These are phyloP conservation scores for Venturia canescens DNA, from an alignment of 1,140 invertebrate species.

Conservation along the genomic window DNA sequence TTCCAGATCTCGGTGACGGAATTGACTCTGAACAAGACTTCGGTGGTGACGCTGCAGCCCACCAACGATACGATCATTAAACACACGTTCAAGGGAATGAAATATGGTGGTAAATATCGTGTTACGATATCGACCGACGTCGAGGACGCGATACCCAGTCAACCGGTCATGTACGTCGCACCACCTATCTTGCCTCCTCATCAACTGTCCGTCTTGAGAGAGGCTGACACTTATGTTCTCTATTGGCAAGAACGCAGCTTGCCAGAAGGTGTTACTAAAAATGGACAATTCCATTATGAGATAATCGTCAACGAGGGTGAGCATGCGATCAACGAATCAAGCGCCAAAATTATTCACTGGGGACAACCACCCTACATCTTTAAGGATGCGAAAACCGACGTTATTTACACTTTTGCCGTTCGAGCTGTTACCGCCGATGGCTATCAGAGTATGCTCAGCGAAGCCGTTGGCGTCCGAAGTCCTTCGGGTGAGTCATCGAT, in stretches of 20 bases:
- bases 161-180: slow-evolving; percentile 76
- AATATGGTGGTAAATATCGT: slow-evolving; percentile 81
- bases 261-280: slow-evolving; percentile 54
- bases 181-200: slow-evolving; percentile 81
- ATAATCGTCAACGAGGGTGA: slow-evolving; percentile 80
- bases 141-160: slow-evolving; percentile 71
- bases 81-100: slow-evolving; percentile 78
- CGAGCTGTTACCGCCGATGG: slow-evolving; percentile 80
- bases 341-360: slow-evolving; percentile 73
- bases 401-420: slow-evolving; percentile 82
- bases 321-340: slow-evolving; percentile 76
- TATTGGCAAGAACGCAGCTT: slow-evolving; percentile 79
- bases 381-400: slow-evolving; percentile 73
- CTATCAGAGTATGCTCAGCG: slow-evolving; percentile 81
- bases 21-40: slow-evolving; percentile 72
- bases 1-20: slow-evolving; percentile 79
- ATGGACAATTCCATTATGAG: slow-evolving; percentile 79
- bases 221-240: slow-evolving; percentile 78
- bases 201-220: slow-evolving; percentile 79
- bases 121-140: slow-evolving; percentile 79
- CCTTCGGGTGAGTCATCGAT: slow-evolving; percentile 69
- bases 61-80: slow-evolving; percentile 74
- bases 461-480: slow-evolving; percentile 76
- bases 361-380: slow-evolving; percentile 79
- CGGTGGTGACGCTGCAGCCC: slow-evolving; percentile 72